Evolutionary conservation across 2,888 invertebrate species (phyloP).

Genomic region (Octodonta nipae): DNA sequence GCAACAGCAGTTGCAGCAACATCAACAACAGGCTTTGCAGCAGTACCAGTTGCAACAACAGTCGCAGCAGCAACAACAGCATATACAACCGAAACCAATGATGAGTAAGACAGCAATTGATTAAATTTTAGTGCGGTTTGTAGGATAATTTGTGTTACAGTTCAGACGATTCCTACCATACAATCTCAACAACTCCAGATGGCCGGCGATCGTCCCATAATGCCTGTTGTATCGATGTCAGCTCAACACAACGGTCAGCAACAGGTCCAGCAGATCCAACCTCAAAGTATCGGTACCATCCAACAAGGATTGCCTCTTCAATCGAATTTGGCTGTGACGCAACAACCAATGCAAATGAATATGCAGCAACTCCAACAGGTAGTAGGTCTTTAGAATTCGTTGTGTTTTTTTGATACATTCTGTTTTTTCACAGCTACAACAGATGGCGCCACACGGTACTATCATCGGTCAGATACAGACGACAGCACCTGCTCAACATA

Average conservation of each 20-base stretch:
- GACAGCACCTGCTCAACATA: slow-evolving; percentile 17
- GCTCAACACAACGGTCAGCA: slow-evolving; percentile 39
- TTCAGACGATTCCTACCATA: slow-evolving; percentile 45
- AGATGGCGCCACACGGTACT: slow-evolving; percentile 40
- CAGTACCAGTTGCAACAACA: slow-evolving; percentile 31
- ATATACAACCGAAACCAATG: slow-evolving; percentile 43
- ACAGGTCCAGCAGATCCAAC: slow-evolving; percentile 43
- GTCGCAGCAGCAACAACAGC: slow-evolving; percentile 28
- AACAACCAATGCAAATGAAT: slow-evolving; percentile 35
- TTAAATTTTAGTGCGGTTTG: slow-evolving; percentile 1
- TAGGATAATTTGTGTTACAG: slow-evolving; percentile 23
- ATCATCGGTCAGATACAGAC: slow-evolving; percentile 36
- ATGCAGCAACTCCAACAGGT: slow-evolving; percentile 50
- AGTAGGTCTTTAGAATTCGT: slow-evolving; percentile 17
- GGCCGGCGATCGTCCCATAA: slow-evolving; percentile 41
- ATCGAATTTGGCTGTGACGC: slow-evolving; percentile 34
- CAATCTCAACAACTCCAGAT: slow-evolving; percentile 36
- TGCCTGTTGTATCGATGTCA: slow-evolving; percentile 54
- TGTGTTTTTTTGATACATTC: not conserved
- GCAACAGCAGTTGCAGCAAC: slow-evolving; percentile 28
- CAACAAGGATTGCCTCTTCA: slow-evolving; percentile 46
- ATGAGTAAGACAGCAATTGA: slow-evolving; percentile 35
- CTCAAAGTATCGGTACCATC: slow-evolving; percentile 38
- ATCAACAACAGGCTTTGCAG: slow-evolving; percentile 25
- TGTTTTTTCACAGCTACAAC: slow-evolving; percentile 16